Conservation (phyloP, 1,140 invertebrate species). For the Eulimnadia texana region DNA sequence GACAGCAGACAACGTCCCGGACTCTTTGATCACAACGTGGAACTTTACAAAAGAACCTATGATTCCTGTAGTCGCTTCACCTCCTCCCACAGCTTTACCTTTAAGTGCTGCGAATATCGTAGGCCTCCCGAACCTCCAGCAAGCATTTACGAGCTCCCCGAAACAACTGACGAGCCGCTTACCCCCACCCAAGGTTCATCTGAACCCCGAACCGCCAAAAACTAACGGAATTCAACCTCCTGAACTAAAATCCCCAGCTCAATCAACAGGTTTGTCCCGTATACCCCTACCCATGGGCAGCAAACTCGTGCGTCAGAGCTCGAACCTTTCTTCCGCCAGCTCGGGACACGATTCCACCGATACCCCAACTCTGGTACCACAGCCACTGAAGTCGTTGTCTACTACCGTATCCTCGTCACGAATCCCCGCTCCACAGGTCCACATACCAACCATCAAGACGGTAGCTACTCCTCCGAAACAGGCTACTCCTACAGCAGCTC, state of each 20-base stretch:
- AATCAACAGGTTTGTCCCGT: neutral
- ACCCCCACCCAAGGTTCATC: constrained; percentile 7
- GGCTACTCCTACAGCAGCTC: no score
- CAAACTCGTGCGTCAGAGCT: neutral
- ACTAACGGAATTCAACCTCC: neutral
- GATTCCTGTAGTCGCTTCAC: neutral
- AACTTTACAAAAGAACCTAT: neutral
- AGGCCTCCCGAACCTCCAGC: constrained; percentile 3
- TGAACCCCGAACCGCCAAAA: neutral
- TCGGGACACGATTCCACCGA: constrained; percentile 13
- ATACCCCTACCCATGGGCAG: neutral
- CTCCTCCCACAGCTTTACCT: neutral
- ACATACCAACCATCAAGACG: neutral
- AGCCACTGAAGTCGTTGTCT: neutral
- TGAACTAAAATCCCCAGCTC: constrained; percentile 7
- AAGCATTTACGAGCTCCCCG: neutral
- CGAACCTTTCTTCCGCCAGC: constrained; percentile 5
- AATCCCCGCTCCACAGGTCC: constrained; percentile 2
- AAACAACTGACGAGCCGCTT: constrained; percentile 4
- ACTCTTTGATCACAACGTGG: neutral
- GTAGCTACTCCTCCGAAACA: neutral
- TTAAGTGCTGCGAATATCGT: constrained; percentile 10
- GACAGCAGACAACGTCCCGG: neutral
- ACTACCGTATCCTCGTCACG: constrained; percentile 8
- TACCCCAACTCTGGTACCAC: neutral